Evolutionary conservation across 2,113 vertebrate genomes (phyloP), one percentile per base, ranked within the genome.

Genomic region (Oplegnathus fasciatus): DNA sequence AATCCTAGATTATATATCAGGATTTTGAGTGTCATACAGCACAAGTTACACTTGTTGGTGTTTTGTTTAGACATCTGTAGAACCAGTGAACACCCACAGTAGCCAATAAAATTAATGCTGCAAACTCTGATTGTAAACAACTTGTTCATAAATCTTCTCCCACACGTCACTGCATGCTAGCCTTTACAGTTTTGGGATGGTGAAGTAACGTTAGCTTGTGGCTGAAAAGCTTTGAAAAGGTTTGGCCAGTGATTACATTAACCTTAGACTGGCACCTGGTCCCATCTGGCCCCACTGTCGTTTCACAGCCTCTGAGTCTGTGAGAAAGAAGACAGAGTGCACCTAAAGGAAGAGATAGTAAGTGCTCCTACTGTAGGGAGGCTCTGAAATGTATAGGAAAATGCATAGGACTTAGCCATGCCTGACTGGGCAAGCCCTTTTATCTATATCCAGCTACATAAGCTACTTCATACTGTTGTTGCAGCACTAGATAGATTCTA

Each of bases 161-260:
- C 40, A 5, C 17, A 32, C 20, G 3, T 58, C 40, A 30, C 58
- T 26, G 30, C 26, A 5, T 32, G 32, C 9, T 52, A 42, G 40
- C 57, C 67, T 37, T 78, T 57, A 60, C 37, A 58, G 9, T 34
- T 86, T 62, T 32, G 10, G 11, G 9, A 22, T 26, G 66, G 88
- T 71, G 9, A 68, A 73, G 67, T 46, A 44, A 73, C 78, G 83
- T 80, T 68, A 66, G 79, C 52, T 80, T 22, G 71, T 10, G 48
- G 42, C 28, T 79, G 48, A 30, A 69, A 60, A 71, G 68, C 77
- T 32, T 69, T 18, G n/a, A n/a, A n/a, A 58, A 44, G 65, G 44
- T 64, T 73, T 78, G 40, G 72, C 54, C 50, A 52, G 50, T 67
- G 87, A 89, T 88, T 90, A 77, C 70, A 89, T 93, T 91, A 83